These are phyloP conservation scores for Lasaia peninsularis DNA, from an alignment of 1,140 invertebrate genomes.

Conservation along the genomic window DNA sequence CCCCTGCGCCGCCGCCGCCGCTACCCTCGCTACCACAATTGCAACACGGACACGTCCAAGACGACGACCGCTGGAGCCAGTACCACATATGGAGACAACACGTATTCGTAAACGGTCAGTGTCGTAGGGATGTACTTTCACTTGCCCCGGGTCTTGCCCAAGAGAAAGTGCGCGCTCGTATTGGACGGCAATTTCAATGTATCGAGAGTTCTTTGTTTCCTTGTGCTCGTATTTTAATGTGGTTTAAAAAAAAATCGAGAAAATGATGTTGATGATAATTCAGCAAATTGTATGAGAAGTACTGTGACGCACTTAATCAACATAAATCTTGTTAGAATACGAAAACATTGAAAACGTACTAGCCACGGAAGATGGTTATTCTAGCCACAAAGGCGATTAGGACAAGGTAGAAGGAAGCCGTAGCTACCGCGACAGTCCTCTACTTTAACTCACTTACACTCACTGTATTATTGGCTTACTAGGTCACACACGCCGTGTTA, in stretches of 20 bases:
- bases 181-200: conserved; percentile 6
- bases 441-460: conserved; percentile 16
- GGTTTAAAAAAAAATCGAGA: background rate
- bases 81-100: conserved; percentile 81
- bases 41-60: conserved; percentile 68
- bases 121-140: conserved; percentile 16
- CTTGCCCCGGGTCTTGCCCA: background rate
- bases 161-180: conserved; percentile 10
- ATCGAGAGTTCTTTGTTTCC: conserved; percentile 6
- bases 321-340: background rate
- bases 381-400: conserved; percentile 20
- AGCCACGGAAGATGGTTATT: conserved; percentile 16
- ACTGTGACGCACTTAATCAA: background rate
- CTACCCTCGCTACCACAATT: conserved; percentile 64
- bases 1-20: conserved; percentile 52
- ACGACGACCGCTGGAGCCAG: conserved; percentile 77
- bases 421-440: conserved; percentile 10
- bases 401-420: conserved; percentile 19
- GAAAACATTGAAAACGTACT: background rate
- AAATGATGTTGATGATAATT: background rate
- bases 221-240: background rate
- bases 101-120: conserved; percentile 80
- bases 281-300: background rate
- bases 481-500: background rate
- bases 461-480: conserved; percentile 6